Base-by-base conservation (phyloP, 2,888 invertebrate genomes). In the Caenorhabditis zanzibari region DNA sequence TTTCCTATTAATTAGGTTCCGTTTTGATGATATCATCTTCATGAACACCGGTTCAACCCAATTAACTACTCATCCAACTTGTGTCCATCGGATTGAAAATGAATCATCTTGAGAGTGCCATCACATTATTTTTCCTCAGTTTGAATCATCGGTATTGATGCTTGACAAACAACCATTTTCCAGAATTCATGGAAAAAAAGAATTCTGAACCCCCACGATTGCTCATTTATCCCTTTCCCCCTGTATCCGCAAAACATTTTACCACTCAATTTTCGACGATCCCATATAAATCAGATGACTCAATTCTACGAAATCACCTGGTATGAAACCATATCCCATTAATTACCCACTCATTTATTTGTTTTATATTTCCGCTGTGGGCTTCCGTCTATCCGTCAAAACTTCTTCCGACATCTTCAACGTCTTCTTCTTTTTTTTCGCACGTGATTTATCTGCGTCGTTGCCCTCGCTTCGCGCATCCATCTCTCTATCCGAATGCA, bases 391-490 rank as follows among this genome's bases (percentile, higher is more conserved):
- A 26, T 64, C 64, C 64, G 49, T 49, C 73, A 59, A 22, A 22
- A 28, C 26, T 66, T 49, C 41, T 44, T 54, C 47, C 52, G n/a
- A 32, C 47, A 41, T 66, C 71, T 63, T 58, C n/a, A n/a, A 35
- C 4, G 14, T 47, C 47, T 14, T 66, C 61, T 19, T 54, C 63
- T 47, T 16, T 54, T 77, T 64, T 72, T 66, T 49, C 66, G 54
- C 72, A 64, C 79, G 73, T 69, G 73, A 71, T 74, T 74, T 74
- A 71, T 81, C 81, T 74, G 61, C 44, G 19, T 69, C 71, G 44
- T 35, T 32, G 58, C 66, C 64, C 41, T 59, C 56, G 58, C 66
- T 64, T 47, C 58, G n/a, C 74, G 28, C n/a, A 66, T 41, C 69
- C n/a, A 38, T 61, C 71, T 52, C 38, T 49, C 68, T 32, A 35